Evolutionary conservation across 1,140 invertebrate species (phyloP).

Genomic region (Bombus superbus): DNA sequence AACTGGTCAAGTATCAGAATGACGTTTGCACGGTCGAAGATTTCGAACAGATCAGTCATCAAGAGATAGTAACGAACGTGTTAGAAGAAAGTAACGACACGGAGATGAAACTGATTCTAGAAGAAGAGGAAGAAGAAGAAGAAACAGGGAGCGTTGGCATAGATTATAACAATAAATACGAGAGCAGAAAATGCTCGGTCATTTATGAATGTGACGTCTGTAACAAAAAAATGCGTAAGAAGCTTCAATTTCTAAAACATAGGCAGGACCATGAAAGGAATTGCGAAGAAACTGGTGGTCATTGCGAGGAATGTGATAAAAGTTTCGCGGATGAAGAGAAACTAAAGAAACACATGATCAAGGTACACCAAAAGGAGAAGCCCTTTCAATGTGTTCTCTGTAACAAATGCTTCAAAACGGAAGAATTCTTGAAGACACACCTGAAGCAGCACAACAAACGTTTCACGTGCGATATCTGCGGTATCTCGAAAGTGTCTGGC

Average conservation of each 20-base stretch:
- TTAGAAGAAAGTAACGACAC: slow-evolving; percentile 22
- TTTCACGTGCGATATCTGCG: slow-evolving; percentile 93
- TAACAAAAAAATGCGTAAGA: slow-evolving; percentile 61
- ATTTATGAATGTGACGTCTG: slow-evolving; percentile 67
- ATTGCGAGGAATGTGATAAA: slow-evolving; percentile 67
- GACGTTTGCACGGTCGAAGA: slow-evolving; percentile 47
- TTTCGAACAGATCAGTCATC: slow-evolving; percentile 47
- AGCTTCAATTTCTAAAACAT: slow-evolving; percentile 60
- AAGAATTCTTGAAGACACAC: slow-evolving; percentile 78
- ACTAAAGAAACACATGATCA: slow-evolving; percentile 61
- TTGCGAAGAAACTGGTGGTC: background rate
- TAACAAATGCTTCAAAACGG: slow-evolving; percentile 84
- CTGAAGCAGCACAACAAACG: slow-evolving; percentile 86
- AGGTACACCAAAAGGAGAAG: slow-evolving; percentile 70
- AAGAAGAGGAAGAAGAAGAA: background rate
- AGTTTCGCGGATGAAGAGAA: slow-evolving; percentile 57
- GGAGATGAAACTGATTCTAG: slow-evolving; percentile 4
- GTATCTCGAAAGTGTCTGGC: slow-evolving; percentile 83
- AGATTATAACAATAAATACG: background rate
- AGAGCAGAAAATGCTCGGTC: background rate
- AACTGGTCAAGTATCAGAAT: slow-evolving; percentile 45
- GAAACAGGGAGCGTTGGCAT: background rate
- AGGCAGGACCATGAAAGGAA: slow-evolving; percentile 50
- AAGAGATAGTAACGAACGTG: slow-evolving; percentile 54
- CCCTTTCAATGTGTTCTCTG: slow-evolving; percentile 81